A percentile compares a stretch with the other conserved stretches of the same genome.
Evolutionary conservation across 1,140 invertebrate species (phyloP).

Genomic region (Trialeurodes vaporariorum): DNA sequence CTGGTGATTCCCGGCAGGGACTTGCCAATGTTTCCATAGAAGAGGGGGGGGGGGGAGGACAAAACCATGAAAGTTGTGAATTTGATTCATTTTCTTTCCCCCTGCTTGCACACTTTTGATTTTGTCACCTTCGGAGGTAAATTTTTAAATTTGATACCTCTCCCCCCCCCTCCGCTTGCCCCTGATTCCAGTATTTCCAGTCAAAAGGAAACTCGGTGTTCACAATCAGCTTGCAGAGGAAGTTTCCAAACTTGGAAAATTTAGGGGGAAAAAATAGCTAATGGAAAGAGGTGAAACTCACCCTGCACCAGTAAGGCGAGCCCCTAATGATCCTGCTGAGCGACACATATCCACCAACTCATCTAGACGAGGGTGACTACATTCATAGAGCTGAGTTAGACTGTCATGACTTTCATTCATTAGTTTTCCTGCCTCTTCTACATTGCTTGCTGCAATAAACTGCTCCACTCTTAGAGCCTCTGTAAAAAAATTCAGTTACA

Average conservation of each 20-base stretch:
- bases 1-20: too few relatives aligned
- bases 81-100: too few relatives aligned
- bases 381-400: slow-evolving; percentile 78
- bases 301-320: slow-evolving; percentile 87
- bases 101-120: too few relatives aligned
- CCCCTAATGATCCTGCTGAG: slow-evolving; percentile 58
- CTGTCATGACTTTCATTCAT: slow-evolving; percentile 86
- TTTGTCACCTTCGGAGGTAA: too few relatives aligned
- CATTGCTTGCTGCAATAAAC: slow-evolving; percentile 55
- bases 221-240: too few relatives aligned
- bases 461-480: slow-evolving; percentile 69
- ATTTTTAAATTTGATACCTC: too few relatives aligned
- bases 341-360: slow-evolving; percentile 64
- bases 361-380: slow-evolving; percentile 84
- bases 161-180: too few relatives aligned
- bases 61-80: too few relatives aligned
- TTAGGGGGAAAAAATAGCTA: slow-evolving; percentile 5
- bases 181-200: too few relatives aligned
- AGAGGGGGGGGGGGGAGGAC: too few relatives aligned
- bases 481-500: slow-evolving; percentile 33
- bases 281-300: slow-evolving; percentile 32
- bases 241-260: slow-evolving; percentile 15
- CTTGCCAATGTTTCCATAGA: too few relatives aligned
- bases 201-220: too few relatives aligned
- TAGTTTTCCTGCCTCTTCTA: slow-evolving; percentile 58